Evolutionary conservation across 2,113 vertebrate species (phyloP).

Genomic region (Misgurnus anguillicaudatus): DNA sequence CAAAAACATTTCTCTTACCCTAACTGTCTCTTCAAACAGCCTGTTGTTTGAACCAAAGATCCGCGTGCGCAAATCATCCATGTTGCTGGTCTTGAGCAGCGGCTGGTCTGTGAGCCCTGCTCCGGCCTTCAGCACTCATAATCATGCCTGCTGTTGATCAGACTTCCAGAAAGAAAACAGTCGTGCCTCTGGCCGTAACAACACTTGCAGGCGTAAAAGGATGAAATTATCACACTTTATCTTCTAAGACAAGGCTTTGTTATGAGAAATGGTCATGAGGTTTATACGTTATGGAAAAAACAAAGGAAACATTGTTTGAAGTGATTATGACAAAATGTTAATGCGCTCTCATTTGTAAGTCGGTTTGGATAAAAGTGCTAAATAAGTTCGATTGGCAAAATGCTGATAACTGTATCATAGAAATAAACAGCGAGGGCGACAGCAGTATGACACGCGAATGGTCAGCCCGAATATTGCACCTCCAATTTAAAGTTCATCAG

Average conservation of each 20-base stretch:
- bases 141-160: conserved; percentile 25
- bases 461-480: too few species aligned
- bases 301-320: background rate
- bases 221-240: background rate
- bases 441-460: too few species aligned
- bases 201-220: background rate
- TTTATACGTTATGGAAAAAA: background rate
- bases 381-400: too few species aligned
- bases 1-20: conserved; percentile 81
- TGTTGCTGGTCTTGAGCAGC: conserved; percentile 60
- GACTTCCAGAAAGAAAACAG: background rate
- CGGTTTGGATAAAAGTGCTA: too few species aligned
- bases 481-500: too few species aligned
- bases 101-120: conserved; percentile 41
- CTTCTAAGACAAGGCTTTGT: background rate
- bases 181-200: background rate
- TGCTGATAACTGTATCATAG: background rate
- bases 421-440: background rate
- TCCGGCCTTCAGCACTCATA: conserved; percentile 43
- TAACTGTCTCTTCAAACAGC: conserved; percentile 87
- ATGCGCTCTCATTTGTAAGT: too few species aligned
- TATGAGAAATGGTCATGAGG: background rate
- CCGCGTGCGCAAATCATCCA: conserved; percentile 84
- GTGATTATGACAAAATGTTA: background rate
- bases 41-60: conserved; percentile 89